These are phyloP conservation scores for Nemotelus pantherinus DNA, from an alignment of 2,888 invertebrate species.

Conservation along the genomic window DNA sequence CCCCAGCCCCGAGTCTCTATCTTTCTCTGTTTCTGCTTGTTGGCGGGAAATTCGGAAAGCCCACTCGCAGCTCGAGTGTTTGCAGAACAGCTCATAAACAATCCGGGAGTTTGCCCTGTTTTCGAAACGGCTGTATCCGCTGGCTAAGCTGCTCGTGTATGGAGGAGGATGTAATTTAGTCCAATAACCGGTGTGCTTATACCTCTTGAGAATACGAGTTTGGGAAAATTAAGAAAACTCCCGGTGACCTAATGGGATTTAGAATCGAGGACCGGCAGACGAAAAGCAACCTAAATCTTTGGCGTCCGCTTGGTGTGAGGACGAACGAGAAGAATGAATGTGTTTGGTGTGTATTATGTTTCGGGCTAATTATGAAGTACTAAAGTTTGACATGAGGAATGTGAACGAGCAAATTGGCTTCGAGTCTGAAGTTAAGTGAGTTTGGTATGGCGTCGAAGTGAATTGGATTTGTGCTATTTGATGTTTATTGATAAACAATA, in stretches of 20 bases:
- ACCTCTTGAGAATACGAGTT: slow-evolving; percentile 11
- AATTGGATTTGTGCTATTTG: background rate
- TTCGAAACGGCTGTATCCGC: background rate
- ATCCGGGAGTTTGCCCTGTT: background rate
- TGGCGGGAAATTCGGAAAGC: too few species aligned
- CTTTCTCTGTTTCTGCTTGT: too few species aligned
- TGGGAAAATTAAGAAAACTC: slow-evolving; percentile 16
- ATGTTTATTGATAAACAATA: background rate
- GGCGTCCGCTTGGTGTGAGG: too few species aligned
- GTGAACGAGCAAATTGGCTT: background rate
- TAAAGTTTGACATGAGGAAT: slow-evolving; percentile 13
- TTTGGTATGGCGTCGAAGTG: background rate
- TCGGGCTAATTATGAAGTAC: slow-evolving; percentile 13
- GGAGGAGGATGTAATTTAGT: slow-evolving; percentile 24
- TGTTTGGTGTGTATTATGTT: too few species aligned
- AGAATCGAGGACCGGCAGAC: background rate
- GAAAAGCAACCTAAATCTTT: too few species aligned
- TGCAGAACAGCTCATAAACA: slow-evolving; percentile 11
- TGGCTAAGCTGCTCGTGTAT: slow-evolving; percentile 10
- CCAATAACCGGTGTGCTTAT: slow-evolving; percentile 20
- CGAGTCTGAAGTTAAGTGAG: background rate
- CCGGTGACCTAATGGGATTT: too few species aligned
- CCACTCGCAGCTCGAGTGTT: background rate
- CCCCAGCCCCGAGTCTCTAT: background rate
- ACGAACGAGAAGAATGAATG: too few species aligned